These are phyloP conservation scores for Capromys pilorides DNA, from an alignment of 2,797 vertebrate species.

Conservation along the genomic window DNA sequence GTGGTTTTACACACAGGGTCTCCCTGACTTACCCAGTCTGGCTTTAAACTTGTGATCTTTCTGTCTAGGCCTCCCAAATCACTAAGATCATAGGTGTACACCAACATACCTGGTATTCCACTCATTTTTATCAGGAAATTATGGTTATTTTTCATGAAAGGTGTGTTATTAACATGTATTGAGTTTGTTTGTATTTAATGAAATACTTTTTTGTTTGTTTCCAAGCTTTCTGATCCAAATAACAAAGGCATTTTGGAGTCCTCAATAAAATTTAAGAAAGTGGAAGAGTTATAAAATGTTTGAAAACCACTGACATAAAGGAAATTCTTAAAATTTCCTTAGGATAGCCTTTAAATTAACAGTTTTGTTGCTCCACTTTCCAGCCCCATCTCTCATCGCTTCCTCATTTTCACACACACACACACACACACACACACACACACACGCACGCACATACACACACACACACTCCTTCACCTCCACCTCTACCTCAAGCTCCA, in stretches of 20 bases:
- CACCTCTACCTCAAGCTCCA: no score
- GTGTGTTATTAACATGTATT: background rate
- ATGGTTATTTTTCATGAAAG: background rate
- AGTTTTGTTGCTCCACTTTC: background rate
- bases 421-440: background rate
- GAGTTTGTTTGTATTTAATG: constrained; percentile 36
- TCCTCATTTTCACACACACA: background rate
- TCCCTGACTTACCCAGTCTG: background rate
- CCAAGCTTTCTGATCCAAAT: background rate
- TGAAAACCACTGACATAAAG: background rate
- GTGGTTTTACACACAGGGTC: background rate
- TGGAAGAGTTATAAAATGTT: background rate
- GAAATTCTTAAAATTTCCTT: background rate
- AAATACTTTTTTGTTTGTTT: background rate
- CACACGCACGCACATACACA: no score
- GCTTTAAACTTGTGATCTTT: background rate
- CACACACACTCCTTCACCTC: rapidly evolving
- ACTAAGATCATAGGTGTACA: background rate
- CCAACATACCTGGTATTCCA: background rate
- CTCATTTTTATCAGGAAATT: background rate
- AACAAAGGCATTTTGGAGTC: background rate
- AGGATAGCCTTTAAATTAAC: background rate
- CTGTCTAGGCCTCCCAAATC: background rate
- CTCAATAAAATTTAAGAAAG: constrained; percentile 19
- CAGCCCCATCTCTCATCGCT: background rate